phyloP scores from a whole-genome alignment of 2,888 invertebrate species.

The Dryocosmus kuriphilus region DNA sequence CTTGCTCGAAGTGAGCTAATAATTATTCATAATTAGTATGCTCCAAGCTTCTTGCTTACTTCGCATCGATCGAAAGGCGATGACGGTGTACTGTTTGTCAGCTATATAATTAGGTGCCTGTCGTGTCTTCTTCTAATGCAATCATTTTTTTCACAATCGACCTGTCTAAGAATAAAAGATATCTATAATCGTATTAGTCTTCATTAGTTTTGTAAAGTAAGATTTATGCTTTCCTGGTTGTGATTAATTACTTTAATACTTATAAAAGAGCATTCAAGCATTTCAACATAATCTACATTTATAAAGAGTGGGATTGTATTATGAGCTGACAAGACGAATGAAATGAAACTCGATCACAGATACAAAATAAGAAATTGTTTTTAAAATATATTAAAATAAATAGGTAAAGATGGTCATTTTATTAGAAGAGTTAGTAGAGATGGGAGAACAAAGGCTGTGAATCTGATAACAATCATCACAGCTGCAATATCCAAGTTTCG shows the following conservation, averaged over 20 bases:
- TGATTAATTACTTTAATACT: neutral
- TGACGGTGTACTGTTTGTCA: slow-evolving; percentile 10
- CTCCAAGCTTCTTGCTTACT: neutral
- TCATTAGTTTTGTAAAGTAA: neutral
- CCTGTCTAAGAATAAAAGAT: slow-evolving; percentile 3
- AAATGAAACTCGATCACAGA: too few species aligned
- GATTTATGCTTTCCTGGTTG: neutral
- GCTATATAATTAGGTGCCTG: neutral
- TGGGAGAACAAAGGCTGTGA: neutral
- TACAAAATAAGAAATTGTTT: too few species aligned
- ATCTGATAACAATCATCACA: slow-evolving; percentile 49
- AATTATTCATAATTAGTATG: slow-evolving; percentile 31
- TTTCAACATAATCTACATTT: neutral
- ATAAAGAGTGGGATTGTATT: too few species aligned
- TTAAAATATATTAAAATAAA: too few species aligned
- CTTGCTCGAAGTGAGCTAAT: neutral
- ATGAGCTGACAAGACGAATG: too few species aligned
- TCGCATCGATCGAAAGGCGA: slow-evolving; percentile 9
- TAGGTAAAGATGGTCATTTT: too few species aligned
- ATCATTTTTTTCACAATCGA: slow-evolving; percentile 26
- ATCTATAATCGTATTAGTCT: neutral
- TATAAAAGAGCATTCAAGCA: neutral
- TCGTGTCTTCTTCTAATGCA: slow-evolving; percentile 1
- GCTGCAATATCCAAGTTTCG: slow-evolving; percentile 58
- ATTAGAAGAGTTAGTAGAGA: neutral